Evolutionary conservation across 1,140 invertebrate genomes (phyloP).

Genomic region (Temnothorax curvispinosus): DNA sequence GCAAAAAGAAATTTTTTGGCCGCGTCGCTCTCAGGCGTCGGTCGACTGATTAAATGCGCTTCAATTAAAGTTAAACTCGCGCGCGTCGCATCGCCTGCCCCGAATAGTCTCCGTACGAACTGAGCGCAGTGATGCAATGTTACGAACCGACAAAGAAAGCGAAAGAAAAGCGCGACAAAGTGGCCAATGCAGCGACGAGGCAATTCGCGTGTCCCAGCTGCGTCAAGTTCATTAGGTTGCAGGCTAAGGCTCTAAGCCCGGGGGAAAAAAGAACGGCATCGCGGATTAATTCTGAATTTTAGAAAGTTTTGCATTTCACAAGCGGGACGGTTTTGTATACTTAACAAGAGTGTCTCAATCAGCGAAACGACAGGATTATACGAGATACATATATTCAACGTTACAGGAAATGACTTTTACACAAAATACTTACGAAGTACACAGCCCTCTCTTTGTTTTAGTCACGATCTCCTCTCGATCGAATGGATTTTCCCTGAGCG

Average conservation of each 20-base stretch:
- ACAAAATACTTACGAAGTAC: not conserved
- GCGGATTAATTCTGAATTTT: not conserved
- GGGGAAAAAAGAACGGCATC: not conserved
- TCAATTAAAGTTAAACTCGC: constrained; percentile 33
- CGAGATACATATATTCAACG: not conserved
- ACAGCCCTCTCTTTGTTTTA: not conserved
- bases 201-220: constrained; percentile 25
- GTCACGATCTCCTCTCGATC: not conserved
- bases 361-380: not conserved
- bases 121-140: not conserved
- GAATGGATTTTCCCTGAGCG: not conserved
- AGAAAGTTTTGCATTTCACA: not conserved
- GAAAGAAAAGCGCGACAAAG: not conserved
- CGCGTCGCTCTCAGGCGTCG: not conserved
- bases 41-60: not conserved
- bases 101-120: constrained; percentile 1
- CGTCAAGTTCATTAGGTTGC: not conserved
- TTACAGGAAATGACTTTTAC: not conserved
- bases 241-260: not conserved
- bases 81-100: not conserved
- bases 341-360: not conserved
- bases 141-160: not conserved
- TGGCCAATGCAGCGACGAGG: not conserved
- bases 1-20: constrained; percentile 10
- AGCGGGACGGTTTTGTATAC: not conserved